Conservation (phyloP, 2,113 vertebrate genomes). For the Prolemur simus region DNA sequence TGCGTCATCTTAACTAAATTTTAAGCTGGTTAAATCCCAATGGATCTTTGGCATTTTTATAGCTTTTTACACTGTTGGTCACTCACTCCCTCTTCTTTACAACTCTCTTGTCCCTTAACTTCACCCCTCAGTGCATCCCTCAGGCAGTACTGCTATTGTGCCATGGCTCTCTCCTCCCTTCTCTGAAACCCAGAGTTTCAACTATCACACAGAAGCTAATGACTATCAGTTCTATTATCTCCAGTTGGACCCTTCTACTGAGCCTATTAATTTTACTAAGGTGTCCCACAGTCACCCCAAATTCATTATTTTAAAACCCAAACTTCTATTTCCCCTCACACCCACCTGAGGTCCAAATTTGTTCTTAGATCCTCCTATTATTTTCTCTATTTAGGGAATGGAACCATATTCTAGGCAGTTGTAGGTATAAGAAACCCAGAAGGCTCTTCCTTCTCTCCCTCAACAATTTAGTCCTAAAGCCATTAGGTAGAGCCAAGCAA, state of each 20-base stretch:
- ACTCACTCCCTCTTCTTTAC: neutral
- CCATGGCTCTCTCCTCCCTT: neutral
- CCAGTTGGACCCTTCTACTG: neutral
- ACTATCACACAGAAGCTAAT: neutral
- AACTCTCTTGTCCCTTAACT: neutral
- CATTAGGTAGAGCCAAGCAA: neutral
- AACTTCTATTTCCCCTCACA: neutral
- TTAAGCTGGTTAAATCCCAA: neutral
- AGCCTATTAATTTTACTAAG: neutral
- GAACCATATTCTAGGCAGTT: neutral
- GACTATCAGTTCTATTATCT: neutral
- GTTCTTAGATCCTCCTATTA: neutral
- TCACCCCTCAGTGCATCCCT: neutral
- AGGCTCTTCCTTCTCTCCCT: neutral
- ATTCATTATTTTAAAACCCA: constrained; percentile 22
- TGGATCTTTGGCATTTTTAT: neutral
- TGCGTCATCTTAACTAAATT: neutral
- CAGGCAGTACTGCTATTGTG: neutral
- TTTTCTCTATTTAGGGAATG: neutral
- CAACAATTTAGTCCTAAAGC: neutral
- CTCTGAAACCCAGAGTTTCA: neutral
- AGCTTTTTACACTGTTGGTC: neutral
- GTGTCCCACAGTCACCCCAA: neutral
- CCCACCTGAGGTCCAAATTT: neutral
- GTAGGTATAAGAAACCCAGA: neutral